Evolutionary conservation across 2,888 invertebrate genomes (phyloP).

Genomic region (Mesochorus sp.): DNA sequence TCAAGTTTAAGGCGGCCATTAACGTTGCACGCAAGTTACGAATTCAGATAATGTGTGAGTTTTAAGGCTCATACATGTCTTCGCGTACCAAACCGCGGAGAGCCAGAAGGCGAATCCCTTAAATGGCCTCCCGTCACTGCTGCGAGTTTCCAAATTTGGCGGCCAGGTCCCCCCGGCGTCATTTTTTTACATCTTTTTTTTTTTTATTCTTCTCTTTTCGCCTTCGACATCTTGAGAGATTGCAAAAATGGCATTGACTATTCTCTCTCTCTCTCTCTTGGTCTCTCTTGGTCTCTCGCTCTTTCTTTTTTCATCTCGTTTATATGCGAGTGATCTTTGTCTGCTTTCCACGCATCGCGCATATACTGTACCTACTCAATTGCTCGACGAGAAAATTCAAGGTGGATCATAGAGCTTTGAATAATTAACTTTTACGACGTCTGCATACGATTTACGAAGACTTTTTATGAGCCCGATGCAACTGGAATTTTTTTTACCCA

Average conservation of each 20-base stretch:
- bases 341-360: conserved; percentile 23
- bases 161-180: conserved; percentile 49
- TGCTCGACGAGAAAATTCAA: conserved; percentile 70
- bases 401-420: conserved; percentile 64
- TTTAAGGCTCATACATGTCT: conserved; percentile 32
- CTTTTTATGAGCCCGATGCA: conserved; percentile 2
- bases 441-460: conserved; percentile 29
- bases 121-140: conserved; percentile 71
- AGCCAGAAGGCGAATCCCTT: conserved; percentile 64
- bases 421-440: conserved; percentile 49
- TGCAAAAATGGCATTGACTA: conserved; percentile 74
- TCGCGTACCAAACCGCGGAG: conserved; percentile 29
- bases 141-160: conserved; percentile 79
- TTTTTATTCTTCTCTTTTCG: conserved; percentile 52
- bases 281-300: no score
- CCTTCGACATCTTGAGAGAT: conserved; percentile 36
- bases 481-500: not conserved
- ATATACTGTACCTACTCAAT: conserved; percentile 41
- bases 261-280: conserved; percentile 67
- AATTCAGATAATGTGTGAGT: conserved; percentile 44
- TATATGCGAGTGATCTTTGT: conserved; percentile 11
- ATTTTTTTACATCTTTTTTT: conserved; percentile 28
- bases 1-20: conserved; percentile 77
- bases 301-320: no score
- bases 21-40: conserved; percentile 64